These are phyloP conservation scores for Brachypodius melanocephalos DNA, from an alignment of 2,113 vertebrate species.

Conservation along the genomic window DNA sequence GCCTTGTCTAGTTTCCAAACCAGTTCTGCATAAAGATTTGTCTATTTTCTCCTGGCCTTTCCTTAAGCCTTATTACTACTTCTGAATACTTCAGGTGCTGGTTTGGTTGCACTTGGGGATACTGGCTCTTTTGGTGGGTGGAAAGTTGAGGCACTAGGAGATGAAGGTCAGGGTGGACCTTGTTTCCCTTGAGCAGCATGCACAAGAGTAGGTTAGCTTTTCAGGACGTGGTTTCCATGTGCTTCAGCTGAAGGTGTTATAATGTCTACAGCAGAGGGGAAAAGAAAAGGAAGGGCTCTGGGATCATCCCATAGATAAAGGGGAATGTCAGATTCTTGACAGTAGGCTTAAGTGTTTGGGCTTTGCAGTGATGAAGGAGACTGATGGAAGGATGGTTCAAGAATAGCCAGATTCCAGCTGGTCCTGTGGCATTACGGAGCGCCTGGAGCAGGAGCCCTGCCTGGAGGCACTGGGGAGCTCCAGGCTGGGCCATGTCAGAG, in stretches of 20 bases:
- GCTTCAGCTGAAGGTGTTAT: neutral
- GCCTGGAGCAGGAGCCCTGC: neutral
- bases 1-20: neutral
- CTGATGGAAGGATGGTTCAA: neutral
- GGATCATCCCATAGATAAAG: neutral
- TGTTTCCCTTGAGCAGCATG: neutral
- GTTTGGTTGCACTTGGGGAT: neutral
- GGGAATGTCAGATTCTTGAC: neutral
- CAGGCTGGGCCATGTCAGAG: neutral
- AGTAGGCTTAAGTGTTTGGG: neutral
- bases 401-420: neutral
- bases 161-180: neutral
- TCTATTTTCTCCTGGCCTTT: neutral
- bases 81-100: neutral
- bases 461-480: neutral
- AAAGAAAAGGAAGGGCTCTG: neutral
- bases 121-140: neutral
- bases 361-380: neutral
- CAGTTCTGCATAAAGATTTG: neutral
- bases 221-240: neutral
- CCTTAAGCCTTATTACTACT: neutral
- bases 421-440: fast-evolving
- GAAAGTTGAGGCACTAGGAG: neutral
- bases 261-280: fast-evolving
- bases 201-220: neutral